Evolutionary conservation across 2,797 vertebrate species (phyloP).

Genomic region (Zalophus californianus): DNA sequence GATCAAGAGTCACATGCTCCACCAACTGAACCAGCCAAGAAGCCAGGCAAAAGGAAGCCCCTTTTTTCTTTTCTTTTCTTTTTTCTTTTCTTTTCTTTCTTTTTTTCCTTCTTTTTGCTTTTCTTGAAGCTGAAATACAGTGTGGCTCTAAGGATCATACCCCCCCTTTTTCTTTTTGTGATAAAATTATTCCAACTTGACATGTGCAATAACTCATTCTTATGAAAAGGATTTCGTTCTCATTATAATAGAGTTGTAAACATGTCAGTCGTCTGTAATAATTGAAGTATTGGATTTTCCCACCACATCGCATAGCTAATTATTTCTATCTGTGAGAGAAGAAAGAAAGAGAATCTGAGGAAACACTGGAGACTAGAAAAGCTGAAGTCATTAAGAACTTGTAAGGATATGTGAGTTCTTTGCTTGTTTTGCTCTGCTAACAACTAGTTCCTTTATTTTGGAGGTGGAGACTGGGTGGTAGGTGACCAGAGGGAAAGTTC

Average conservation of each 20-base stretch:
- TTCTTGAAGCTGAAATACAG: no score
- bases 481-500: background rate
- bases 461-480: background rate
- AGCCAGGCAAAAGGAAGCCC: no score
- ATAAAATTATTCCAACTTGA: conserved; percentile 56
- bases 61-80: no score
- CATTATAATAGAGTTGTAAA: background rate
- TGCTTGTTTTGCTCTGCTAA: background rate
- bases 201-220: conserved; percentile 48
- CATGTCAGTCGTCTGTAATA: conserved; percentile 43
- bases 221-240: conserved; percentile 60
- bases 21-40: no score
- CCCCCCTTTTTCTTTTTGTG: background rate
- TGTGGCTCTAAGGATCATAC: background rate
- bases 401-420: background rate
- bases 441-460: conserved; percentile 1
- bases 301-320: background rate
- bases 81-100: no score
- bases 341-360: conserved; percentile 12
- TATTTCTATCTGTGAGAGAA: conserved; percentile 29
- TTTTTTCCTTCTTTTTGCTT: no score
- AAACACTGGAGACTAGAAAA: background rate
- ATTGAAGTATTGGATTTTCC: conserved; percentile 42
- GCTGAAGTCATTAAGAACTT: background rate
- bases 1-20: no score